Conservation (phyloP, 2,888 invertebrate genomes). For the Myathropa florea region DNA sequence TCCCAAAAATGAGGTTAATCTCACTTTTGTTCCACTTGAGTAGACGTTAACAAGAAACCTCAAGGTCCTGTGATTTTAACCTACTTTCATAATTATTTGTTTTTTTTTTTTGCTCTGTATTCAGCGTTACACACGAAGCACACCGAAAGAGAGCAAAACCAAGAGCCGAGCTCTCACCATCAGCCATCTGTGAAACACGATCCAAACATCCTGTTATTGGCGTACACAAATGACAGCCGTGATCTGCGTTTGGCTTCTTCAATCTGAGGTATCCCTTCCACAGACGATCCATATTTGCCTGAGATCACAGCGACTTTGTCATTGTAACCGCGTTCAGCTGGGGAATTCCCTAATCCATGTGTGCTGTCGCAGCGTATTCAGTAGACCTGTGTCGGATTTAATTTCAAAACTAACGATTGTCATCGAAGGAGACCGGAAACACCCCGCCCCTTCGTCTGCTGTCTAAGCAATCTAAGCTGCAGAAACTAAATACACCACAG, state of each 20-base stretch:
- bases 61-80: constrained; percentile 71
- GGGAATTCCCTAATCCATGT: constrained; percentile 51
- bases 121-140: constrained; percentile 33
- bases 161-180: constrained; percentile 27
- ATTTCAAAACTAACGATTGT: constrained; percentile 31
- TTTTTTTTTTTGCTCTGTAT: no score
- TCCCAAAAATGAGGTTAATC: constrained; percentile 64
- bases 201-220: constrained; percentile 64
- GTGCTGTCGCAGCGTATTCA: background rate
- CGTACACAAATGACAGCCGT: constrained; percentile 52
- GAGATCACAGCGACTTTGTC: background rate
- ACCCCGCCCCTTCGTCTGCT: background rate
- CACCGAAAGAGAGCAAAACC: constrained; percentile 7
- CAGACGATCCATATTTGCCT: background rate
- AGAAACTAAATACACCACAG: constrained; percentile 38
- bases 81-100: constrained; percentile 61
- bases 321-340: background rate
- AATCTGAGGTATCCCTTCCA: background rate
- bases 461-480: background rate
- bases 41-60: constrained; percentile 59
- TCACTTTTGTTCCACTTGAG: constrained; percentile 51
- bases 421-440: constrained; percentile 50
- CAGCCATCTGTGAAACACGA: constrained; percentile 64
- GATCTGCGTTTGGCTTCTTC: constrained; percentile 40
- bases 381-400: constrained; percentile 36